phyloP scores from a whole-genome alignment of 2,888 invertebrate genomes.

The Heteropelma amictum region DNA sequence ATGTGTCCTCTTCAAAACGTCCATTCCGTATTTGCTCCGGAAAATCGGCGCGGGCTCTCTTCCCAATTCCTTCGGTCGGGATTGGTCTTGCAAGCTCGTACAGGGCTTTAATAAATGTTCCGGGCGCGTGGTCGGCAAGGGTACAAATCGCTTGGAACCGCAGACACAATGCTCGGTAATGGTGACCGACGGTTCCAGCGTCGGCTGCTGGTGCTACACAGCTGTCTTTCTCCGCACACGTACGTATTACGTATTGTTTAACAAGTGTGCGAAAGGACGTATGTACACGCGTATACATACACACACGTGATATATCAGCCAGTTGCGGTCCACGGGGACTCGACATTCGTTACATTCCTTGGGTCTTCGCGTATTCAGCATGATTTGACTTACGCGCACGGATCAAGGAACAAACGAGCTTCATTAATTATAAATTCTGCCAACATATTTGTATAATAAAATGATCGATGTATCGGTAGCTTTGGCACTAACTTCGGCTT shows the following conservation, averaged over 20 bases:
- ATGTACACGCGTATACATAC: neutral
- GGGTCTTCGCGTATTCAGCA: conserved; percentile 59
- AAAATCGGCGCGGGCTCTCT: conserved; percentile 18
- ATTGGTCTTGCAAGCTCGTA: conserved; percentile 28
- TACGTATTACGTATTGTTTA: too few relatives aligned
- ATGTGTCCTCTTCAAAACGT: neutral
- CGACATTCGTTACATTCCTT: conserved; percentile 71
- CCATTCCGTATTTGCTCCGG: too few relatives aligned
- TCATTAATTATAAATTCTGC: conserved; percentile 71
- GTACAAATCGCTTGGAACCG: conserved; percentile 74
- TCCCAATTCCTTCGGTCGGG: neutral
- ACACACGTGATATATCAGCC: too few relatives aligned
- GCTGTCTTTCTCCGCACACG: conserved; percentile 37
- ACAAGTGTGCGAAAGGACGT: conserved; percentile 1
- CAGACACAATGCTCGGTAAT: conserved; percentile 76
- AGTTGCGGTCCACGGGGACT: conserved; percentile 59
- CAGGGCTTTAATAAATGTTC: conserved; percentile 72
- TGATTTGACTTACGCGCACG: conserved; percentile 70
- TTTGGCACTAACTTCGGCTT: too few relatives aligned
- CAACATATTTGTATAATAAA: neutral
- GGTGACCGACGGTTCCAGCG: conserved; percentile 68
- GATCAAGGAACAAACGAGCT: conserved; percentile 73
- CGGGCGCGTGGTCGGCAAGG: conserved; percentile 69
- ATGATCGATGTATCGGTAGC: too few relatives aligned
- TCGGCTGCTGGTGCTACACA: conserved; percentile 50